Evolutionary conservation across 2,113 vertebrate species (phyloP), one percentile per base, ranked within the genome.

Genomic region (Odontophorus gujanensis): DNA sequence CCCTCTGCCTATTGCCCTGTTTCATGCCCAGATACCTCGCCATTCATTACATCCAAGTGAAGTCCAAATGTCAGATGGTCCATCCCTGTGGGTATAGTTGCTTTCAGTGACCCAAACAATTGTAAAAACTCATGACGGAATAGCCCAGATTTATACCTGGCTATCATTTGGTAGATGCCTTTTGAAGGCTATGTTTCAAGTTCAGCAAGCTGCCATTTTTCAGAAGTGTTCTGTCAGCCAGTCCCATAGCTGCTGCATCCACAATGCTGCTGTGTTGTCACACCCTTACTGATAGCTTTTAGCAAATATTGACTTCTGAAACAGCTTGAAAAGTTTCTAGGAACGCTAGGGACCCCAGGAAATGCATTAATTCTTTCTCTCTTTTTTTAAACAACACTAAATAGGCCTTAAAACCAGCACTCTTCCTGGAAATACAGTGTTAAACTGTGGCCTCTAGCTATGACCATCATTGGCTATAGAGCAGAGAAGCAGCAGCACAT

Each of bases 391-490:
- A 83, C 58, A 92, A 62, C 73, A 51, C n/a, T 71, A 51, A 59
- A 83, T 47, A 78, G 80, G 81, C 73, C 75, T 86, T 84, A 86
- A 92, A 90, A 93, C 57, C 48, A 90, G 57, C 68, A 74, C 40
- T 79, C 67, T 81, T 85, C 55, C 38, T 82, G 62, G 45, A 92
- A 68, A 43, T 75, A 18, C 21, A 65, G 76, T 24, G 59, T 87
- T 92, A 87, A 63, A 50, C 32, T 80, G 81, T 67, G 82, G 75
- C 82, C 75, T 71, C 80, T 71, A 93, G 79, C 87, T 80, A 78
- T 96, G 93, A 92, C 96, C 93, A 95, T 96, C 93, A 85, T 78
- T 96, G 95, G 95, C 80, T 68, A 92, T 83, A 57, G 76, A 92
- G 74, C 69, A 85, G 77, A 87, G 76, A 72, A 84, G 73, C 9